Evolutionary conservation across 1,140 invertebrate genomes (phyloP).

Genomic region (Harpegnathos saltator): DNA sequence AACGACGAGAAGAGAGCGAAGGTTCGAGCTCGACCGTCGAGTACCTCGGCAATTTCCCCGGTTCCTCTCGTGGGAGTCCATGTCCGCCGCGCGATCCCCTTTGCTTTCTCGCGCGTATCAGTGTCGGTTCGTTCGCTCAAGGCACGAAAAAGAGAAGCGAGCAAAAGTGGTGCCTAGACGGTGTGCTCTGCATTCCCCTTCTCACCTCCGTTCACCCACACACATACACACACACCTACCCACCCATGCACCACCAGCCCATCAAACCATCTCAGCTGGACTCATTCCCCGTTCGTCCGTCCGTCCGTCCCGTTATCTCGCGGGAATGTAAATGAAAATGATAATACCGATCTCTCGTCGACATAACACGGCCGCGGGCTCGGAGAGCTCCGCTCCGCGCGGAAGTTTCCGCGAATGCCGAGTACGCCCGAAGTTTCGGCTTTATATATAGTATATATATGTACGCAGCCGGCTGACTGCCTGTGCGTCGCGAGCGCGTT

Average conservation of each 20-base stretch:
- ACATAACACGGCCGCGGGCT: slow-evolving; percentile 18
- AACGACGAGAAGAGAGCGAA: slow-evolving; percentile 43
- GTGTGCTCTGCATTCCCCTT: too few species aligned
- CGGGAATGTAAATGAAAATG: slow-evolving; percentile 67
- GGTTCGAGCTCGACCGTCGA: slow-evolving; percentile 31
- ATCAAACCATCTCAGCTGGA: too few species aligned
- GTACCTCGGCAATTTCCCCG: slow-evolving; percentile 56
- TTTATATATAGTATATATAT: slow-evolving; percentile 7
- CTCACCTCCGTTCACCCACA: too few species aligned
- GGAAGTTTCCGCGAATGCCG: slow-evolving; percentile 2
- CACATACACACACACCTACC: too few species aligned
- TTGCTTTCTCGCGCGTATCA: slow-evolving; percentile 6
- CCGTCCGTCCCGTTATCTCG: not conserved
- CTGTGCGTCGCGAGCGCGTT: not conserved
- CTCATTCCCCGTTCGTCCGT: too few species aligned
- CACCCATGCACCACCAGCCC: too few species aligned
- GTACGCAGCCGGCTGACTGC: not conserved
- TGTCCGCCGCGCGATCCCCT: not conserved
- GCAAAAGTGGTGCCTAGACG: not conserved
- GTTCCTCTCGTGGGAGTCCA: slow-evolving; percentile 6
- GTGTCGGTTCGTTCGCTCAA: not conserved
- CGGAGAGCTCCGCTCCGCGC: not conserved
- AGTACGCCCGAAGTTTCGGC: slow-evolving; percentile 22
- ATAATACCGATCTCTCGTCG: slow-evolving; percentile 44
- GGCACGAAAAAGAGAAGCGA: not conserved